Conservation (phyloP, 2,113 vertebrate genomes). For the Austrofundulus limnaeus region DNA sequence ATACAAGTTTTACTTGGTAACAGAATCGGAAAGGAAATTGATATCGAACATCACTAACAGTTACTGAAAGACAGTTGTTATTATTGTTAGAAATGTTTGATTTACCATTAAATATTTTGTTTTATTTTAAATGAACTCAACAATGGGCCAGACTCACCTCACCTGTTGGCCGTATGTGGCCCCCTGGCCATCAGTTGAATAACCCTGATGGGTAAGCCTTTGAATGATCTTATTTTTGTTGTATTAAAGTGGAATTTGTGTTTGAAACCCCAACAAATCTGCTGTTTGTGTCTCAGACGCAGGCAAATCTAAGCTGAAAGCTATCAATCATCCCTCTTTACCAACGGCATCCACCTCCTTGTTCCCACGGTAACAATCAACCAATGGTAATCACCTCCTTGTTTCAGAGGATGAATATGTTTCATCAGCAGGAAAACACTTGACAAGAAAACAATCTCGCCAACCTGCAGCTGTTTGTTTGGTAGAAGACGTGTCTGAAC, state of each 20-base stretch:
- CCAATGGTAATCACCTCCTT: conserved; percentile 58
- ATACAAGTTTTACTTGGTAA: too few relatives aligned
- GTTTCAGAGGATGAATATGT: conserved; percentile 58
- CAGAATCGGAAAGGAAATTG: too few relatives aligned
- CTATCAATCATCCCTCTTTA: conserved; percentile 58
- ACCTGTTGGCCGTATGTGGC: too few relatives aligned
- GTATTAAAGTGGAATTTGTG: neutral
- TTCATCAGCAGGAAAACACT: conserved; percentile 54
- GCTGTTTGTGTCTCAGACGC: conserved; percentile 34
- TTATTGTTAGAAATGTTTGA: too few relatives aligned
- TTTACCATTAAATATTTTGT: too few relatives aligned
- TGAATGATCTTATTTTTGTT: conserved; percentile 27
- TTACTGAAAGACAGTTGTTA: too few relatives aligned
- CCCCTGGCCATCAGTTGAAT: too few relatives aligned
- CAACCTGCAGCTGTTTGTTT: conserved; percentile 29
- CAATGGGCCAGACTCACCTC: too few relatives aligned
- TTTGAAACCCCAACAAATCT: neutral
- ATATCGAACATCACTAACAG: too few relatives aligned
- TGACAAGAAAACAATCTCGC: conserved; percentile 63
- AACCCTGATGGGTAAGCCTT: too few relatives aligned
- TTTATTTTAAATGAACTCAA: too few relatives aligned
- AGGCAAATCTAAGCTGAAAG: conserved; percentile 62
- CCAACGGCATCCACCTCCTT: conserved; percentile 42
- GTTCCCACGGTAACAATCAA: conserved; percentile 55
- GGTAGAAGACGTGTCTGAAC: conserved; percentile 41